Evolutionary conservation across 2,888 invertebrate genomes (phyloP), one percentile per base, ranked within the genome.

Genomic region (Vesta saturnalis): DNA sequence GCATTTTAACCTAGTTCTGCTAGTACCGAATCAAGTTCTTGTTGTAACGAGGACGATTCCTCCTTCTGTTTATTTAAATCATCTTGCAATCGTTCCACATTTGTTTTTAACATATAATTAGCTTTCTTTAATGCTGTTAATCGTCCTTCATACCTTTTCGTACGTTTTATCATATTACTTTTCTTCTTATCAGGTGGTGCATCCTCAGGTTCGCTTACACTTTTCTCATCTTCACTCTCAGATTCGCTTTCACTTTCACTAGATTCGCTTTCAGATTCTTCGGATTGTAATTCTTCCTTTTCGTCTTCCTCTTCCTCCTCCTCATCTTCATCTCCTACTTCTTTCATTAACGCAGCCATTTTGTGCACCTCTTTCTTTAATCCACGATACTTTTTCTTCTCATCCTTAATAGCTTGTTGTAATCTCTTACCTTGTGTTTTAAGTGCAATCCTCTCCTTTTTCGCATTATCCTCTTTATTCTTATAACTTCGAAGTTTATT

Each of bases 311-410:
- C 83, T 72, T 81, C 87, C 78, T 80, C 75, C 49, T 77, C 77
- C n/a, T 85, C 85, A 18, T 87, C 87, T 87, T 56, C 85, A 16
- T 87, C 87, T 0, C 91, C 92, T 1, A 89, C 90, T 77, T 93
- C 93, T 76, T 92, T 94, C 92, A 95, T 92, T 79, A 94, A 87
- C 14, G 92, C 91, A 0, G 94, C 94, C 94, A 95, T 95, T 85
- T 95, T 95, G 79, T 94, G 94, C 8, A 94, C 94, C 85, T 95
- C 95, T 74, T 94, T 94, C 81, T 95, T 94, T 47, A 95, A 83
- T 74, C 90, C 89, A 79, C 92, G 94, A 83, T 91, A 94, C 83
- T 93, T 94, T 78, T 91, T 91, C 79, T 92, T 93, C 77, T 94
- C 95, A 46, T 92, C 92, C 77, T 90, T 92, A 61, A 94, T 87